Base-by-base conservation (phyloP, 2,888 invertebrate genomes). In the Callosobruchus maculatus region DNA sequence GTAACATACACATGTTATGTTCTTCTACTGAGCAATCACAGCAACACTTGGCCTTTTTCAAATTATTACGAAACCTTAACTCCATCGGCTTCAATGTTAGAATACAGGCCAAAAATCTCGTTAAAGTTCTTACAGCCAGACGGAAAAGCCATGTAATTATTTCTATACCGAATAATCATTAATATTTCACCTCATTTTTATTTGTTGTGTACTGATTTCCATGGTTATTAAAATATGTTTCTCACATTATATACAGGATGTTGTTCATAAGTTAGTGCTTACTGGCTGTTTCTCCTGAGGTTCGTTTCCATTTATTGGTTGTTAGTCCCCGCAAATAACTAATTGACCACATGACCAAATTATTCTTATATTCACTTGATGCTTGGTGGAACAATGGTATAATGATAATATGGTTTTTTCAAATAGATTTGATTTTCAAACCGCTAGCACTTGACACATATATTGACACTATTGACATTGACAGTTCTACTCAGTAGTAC, bases 51-150 rank as follows among this genome's bases (percentile, higher is more conserved):
- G 49, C 4, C 13, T 49, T 49, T n/a, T 72, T 75, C 21, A 72
- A 72, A 68, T 30, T 70, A 71, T 71, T 70, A 68, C 73, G 74
- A 71, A 69, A 71, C 73, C 77, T 75, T 21, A 77, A 71, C 72
- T 76, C 73, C 77, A 77, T 77, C 80, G 4, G 49, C 3, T 49
- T 13, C 3, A 49, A 49, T 49, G 18, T 49, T 18, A 49, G 49
- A 49, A 7, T 49, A 49, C 49, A 49, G 5, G 9, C 1, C 49
- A 7, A 13, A 49, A 49, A 3, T 49, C 49, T 49, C 49, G 13
- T 49, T 13, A 5, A 49, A 13, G 49, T 18, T 13, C 49, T 18
- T 13, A 18, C 4, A 49, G 49, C 4, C 49, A 18, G 13, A 26
- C 2, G 26, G 13, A 49, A 49, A 49, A 49, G 1, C 49, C 49